These are phyloP conservation scores for Danio jaintianensis DNA, from an alignment of 2,797 vertebrate species.

Conservation along the genomic window DNA sequence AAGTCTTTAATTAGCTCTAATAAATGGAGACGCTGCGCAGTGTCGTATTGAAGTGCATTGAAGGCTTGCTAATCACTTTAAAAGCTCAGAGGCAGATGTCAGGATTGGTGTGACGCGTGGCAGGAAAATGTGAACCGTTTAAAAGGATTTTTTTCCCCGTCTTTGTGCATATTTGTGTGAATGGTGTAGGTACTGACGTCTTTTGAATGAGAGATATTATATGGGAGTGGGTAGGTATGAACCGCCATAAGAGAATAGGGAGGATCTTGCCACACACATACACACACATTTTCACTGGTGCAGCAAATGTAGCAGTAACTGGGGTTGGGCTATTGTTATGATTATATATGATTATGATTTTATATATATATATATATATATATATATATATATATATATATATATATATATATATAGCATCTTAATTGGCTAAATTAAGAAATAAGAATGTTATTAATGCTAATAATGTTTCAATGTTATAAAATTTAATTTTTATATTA, in stretches of 20 bases:
- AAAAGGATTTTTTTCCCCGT: constrained; percentile 46
- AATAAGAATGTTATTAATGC: too few relatives aligned
- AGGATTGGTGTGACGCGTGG: constrained; percentile 53
- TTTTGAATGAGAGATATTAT: constrained; percentile 36
- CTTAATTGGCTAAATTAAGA: too few relatives aligned
- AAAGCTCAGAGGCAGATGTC: constrained; percentile 61
- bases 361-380: too few relatives aligned
- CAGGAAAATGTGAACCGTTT: constrained; percentile 36
- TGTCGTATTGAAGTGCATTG: constrained; percentile 60
- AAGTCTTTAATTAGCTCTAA: constrained; percentile 55
- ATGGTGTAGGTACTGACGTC: constrained; percentile 9
- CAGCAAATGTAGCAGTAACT: background rate
- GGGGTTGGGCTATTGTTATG: too few relatives aligned
- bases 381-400: too few relatives aligned
- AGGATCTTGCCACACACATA: background rate
- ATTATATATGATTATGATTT: too few relatives aligned
- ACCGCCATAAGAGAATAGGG: constrained; percentile 13
- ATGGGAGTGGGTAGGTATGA: background rate
- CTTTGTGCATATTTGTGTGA: constrained; percentile 35
- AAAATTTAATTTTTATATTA: too few relatives aligned
- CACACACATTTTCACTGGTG: background rate
- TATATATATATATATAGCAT: too few relatives aligned
- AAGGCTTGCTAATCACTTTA: constrained; percentile 64
- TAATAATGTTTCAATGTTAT: too few relatives aligned
- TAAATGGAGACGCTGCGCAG: constrained; percentile 52